These are phyloP conservation scores for Epinephelus awoara DNA, from an alignment of 2,797 vertebrate species.

Conservation along the genomic window DNA sequence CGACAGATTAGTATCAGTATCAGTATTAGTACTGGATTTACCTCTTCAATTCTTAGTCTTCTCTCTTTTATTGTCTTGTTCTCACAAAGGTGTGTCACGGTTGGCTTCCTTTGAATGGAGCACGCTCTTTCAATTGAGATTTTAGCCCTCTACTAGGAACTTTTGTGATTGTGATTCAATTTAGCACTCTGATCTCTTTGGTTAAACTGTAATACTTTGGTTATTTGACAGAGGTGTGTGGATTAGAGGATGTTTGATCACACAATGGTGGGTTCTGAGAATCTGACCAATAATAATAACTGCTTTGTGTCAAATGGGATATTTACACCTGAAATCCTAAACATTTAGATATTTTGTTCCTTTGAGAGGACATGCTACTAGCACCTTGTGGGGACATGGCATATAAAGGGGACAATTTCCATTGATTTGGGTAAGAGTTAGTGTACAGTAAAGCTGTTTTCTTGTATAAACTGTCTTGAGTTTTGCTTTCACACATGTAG, in stretches of 20 bases:
- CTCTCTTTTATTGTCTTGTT: slow-evolving; percentile 69
- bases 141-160: slow-evolving; percentile 8
- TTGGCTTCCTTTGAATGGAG: slow-evolving; percentile 56
- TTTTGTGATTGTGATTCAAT: slow-evolving; percentile 3
- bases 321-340: slow-evolving; percentile 31
- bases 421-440: slow-evolving; percentile 43
- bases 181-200: slow-evolving; percentile 1
- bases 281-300: slow-evolving; percentile 9
- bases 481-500: no score
- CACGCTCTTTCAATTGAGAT: slow-evolving; percentile 33
- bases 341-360: neutral
- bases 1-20: slow-evolving; percentile 87
- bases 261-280: slow-evolving; percentile 5
- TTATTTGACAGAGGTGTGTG: slow-evolving; percentile 3
- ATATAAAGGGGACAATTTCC: slow-evolving; percentile 36
- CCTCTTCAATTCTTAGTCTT: slow-evolving; percentile 63
- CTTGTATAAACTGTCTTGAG: no score
- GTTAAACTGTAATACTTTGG: slow-evolving; percentile 3
- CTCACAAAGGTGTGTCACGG: slow-evolving; percentile 56
- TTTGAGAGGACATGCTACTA: neutral
- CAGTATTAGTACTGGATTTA: slow-evolving; percentile 78
- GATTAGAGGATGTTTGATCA: neutral
- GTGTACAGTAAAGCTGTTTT: neutral
- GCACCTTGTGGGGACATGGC: neutral
- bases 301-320: neutral